Evolutionary conservation across 1,140 invertebrate genomes (phyloP), one percentile per base, ranked within the genome.

Genomic region (Dolichoris vasculosae): DNA sequence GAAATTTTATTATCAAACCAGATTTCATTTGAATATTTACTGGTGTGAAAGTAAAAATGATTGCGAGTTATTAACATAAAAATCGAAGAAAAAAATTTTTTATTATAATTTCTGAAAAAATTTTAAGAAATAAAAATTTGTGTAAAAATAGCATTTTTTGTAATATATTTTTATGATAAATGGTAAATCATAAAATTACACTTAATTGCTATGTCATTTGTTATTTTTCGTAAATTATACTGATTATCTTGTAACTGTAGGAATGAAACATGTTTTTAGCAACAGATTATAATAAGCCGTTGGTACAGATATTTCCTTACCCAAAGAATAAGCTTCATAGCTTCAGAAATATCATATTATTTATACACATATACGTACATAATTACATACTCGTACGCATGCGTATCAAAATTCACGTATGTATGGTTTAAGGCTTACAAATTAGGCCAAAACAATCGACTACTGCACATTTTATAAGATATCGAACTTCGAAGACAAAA

Each of bases 201-300:
- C 20, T 32, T 20, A 40, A 71, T 71, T 23, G 11, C 38, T 17
- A 40, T 71, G 63, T 71, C 0, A 35, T 71, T 71, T 71, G 17
- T 71, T 23, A 40, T 71, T 40, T 71, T 38, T 69, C 23, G 4
- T 71, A 40, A 40, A 71, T 71, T 71, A 40, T 71, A 38, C 69
- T 40, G n/a, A 71, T 71, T 3, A 64, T 64, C 15, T 64, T 40
- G 69, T 71, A 71, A 40, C 69, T 71, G 40, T 71, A 71, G 69
- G 40, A 71, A 40, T 23, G 30, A 71, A 71, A 71, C 30, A 40
- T 64, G 63, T 32, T 64, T 40, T 71, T 71, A 23, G 69, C 17
- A 2, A 0, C 35, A 71, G 7, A 71, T 64, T 64, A 64, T 64
- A 32, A 71, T 40, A 71, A 71, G 69, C 69, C 69, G 8, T 26